Base-by-base conservation (phyloP, 2,113 vertebrate genomes). In the Perca flavescens region DNA sequence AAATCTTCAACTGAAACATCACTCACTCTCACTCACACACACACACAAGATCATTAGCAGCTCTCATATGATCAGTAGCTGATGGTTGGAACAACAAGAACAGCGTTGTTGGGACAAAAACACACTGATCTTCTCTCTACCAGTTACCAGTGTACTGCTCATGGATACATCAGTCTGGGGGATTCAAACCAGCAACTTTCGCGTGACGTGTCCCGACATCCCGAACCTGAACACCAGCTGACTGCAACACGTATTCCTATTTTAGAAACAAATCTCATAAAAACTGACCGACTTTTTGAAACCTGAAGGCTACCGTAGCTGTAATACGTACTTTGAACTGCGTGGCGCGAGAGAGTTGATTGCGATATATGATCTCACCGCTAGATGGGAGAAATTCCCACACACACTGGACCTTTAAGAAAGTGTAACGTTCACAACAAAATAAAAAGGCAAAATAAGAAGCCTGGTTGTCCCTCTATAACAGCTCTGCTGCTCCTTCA, bases 21-120 rank as follows among this genome's bases (percentile, higher is more conserved):
- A 10, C 40, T 10, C 40, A 40, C 9, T n/a, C n/a, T n/a, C n/a
- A 10, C 40, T 25, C 6, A 25, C 34, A 63, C 17, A 36, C 31
- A 10, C 31, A 36, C 58, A 61, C 15, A 31, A n/a, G n/a, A 78
- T 82, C 66, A 86, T 89, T 83, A 85, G 64, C 80, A 70, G 82
- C 14, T 86, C 78, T 91, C 91, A 92, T 88, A 89, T 91, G 91
- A 91, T 89, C 66, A 57, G 77, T 49, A 60, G 89, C 84, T 84
- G 82, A 53, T 19, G 89, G 75, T 73, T 57, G 77, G 46, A 88
- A 88, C 75, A 88, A 88, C 77, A 82, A 82, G 0, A 52, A 58
- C 74, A 4, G 47, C 64, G 46, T 86, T 88, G 87, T 87, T 88
- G 43, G n/a, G 21, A 50, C 21, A 66, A 31, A 84, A 46, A 69